Conservation (phyloP, 2,113 vertebrate genomes). For the Alces alces region DNA sequence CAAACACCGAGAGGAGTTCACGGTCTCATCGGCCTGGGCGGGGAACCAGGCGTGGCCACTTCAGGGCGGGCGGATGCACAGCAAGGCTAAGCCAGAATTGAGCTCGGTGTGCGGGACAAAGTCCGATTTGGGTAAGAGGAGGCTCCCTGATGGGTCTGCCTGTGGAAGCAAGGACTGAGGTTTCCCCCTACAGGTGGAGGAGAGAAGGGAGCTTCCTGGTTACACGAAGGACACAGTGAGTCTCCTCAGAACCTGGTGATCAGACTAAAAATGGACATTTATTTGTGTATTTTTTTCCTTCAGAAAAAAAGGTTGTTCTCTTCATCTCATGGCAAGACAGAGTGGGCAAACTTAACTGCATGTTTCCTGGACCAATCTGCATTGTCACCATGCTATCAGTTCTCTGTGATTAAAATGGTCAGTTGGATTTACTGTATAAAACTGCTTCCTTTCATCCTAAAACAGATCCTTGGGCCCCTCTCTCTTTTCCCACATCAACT, state of each 20-base stretch:
- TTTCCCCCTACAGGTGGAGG: neutral
- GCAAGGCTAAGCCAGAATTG: neutral
- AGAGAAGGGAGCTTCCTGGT: neutral
- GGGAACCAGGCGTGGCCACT: neutral
- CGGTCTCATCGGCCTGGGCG: neutral
- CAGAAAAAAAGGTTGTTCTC: neutral
- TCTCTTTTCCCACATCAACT: neutral
- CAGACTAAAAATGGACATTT: neutral
- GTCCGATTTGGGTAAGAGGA: neutral
- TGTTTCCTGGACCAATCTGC: neutral
- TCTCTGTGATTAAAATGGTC: neutral
- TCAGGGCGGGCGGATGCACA: neutral
- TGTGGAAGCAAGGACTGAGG: neutral
- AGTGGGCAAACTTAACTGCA: neutral
- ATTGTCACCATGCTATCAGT: neutral
- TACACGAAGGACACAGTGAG: neutral
- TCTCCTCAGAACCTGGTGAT: neutral
- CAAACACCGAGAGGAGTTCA: neutral
- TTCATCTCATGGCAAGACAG: neutral
- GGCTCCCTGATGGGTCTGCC: neutral
- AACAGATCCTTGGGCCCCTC: neutral
- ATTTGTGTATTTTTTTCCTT: neutral
- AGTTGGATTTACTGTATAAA: neutral
- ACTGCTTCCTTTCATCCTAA: neutral
- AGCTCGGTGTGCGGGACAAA: neutral